Evolutionary conservation across 2,888 invertebrate genomes (phyloP).

Genomic region (Eupithecia pulchellata): DNA sequence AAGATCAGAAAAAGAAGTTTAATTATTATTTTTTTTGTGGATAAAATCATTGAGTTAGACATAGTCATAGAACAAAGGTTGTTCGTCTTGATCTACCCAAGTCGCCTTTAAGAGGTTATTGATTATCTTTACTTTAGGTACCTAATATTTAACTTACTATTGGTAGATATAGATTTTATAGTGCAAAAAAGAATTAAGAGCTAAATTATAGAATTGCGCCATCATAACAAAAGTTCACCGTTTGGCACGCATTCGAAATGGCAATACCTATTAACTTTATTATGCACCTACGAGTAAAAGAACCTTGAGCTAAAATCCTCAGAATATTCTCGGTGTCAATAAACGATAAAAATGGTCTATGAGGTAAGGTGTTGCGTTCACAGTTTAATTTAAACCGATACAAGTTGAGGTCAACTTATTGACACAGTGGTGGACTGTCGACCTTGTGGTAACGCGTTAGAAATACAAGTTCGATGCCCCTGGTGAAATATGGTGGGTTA

Average conservation of each 20-base stretch:
- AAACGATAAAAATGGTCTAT: conserved; percentile 22
- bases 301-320: conserved; percentile 25
- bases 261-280: background rate
- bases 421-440: conserved; percentile 5
- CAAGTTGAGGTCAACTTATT: conserved; percentile 20
- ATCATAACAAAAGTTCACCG: background rate
- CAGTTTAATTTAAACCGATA: conserved; percentile 14
- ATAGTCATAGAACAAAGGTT: too few species aligned
- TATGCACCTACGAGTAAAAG: background rate
- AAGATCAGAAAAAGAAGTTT: too few species aligned
- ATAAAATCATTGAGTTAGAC: too few species aligned
- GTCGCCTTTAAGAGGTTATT: too few species aligned
- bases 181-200: too few species aligned
- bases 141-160: too few species aligned
- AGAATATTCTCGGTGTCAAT: conserved; percentile 19
- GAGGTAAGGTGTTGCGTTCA: conserved; percentile 22
- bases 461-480: conserved; percentile 12
- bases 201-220: background rate
- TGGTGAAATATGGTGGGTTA: background rate
- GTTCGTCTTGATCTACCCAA: too few species aligned
- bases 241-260: background rate
- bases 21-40: too few species aligned
- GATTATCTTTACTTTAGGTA: too few species aligned
- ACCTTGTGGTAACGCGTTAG: conserved; percentile 15
- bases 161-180: too few species aligned